Base-by-base conservation (phyloP, 1,140 invertebrate species). In the Berghia stephanieae region DNA sequence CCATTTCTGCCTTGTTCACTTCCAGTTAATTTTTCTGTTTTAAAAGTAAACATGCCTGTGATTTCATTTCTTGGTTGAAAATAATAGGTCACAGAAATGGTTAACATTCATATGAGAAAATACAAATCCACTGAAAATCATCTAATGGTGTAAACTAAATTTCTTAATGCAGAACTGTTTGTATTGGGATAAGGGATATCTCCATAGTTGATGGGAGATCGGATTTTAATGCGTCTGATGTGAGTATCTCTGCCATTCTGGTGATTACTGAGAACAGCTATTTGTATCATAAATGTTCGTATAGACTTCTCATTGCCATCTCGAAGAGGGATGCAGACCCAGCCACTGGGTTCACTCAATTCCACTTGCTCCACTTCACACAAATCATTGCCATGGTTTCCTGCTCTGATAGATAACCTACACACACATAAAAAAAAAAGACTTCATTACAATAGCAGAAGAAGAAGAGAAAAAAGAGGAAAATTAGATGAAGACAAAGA, bases 201-300 rank as follows among this genome's bases (percentile, higher is more conserved):
- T 24, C 72, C 77, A 21, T 77, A 78, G 42, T 88, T 82, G 13
- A 95, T 93, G 0, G 97, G 96, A 52, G 96, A 96, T 87, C 98
- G 95, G 66, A 99, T 94, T 90, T 97, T 96, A 63, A 99, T 98
- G 89, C 98, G 96, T 66, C 98, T 92, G 91, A 99, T 95, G 87
- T 99, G 98, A 10, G 98, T 99, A 85, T 99, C 98, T 73, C 98
- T 89, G 21, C 98, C 98, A 91, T 99, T 99, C 89, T 99, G 98
- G 90, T 99, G 98, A 90, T 99, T 99, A 77, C 96, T 97, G 18
- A 99, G 93, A 13, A 91, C 85, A 38, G 89, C 89, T 43, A 91
- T 84, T 90, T 99, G 97, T 52, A 99, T 93, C 95, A 99, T 97
- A 84, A 96, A 98, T 40, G 97, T 97, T 81, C 96, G 92, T 46